phyloP scores from a whole-genome alignment of 2,888 invertebrate genomes.

The Molorchus minor region DNA sequence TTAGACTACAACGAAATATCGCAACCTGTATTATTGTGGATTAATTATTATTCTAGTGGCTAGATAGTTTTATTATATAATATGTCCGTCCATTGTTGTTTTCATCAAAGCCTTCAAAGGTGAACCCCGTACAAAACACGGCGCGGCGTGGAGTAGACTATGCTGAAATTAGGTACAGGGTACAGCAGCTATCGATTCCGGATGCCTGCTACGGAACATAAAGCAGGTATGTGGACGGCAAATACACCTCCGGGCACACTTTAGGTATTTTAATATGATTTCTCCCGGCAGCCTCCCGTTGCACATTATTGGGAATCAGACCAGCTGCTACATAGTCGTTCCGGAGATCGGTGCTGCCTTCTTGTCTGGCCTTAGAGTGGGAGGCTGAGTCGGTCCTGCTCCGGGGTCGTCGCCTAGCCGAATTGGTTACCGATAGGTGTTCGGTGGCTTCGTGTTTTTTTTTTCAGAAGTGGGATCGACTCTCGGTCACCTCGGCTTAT shows the following conservation, averaged over 20 bases:
- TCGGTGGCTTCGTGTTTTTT: slow-evolving; percentile 52
- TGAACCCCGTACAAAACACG: slow-evolving; percentile 6
- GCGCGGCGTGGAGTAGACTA: too few relatives aligned
- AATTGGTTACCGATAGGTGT: slow-evolving; percentile 57
- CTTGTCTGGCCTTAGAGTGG: slow-evolving; percentile 38
- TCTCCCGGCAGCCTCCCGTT: slow-evolving; percentile 55
- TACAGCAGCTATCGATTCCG: slow-evolving; percentile 40
- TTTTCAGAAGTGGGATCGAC: slow-evolving; percentile 51
- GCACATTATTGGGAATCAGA: slow-evolving; percentile 63
- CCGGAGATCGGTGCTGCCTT: slow-evolving; percentile 31
- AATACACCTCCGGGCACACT: slow-evolving; percentile 60
- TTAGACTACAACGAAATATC: too few relatives aligned
- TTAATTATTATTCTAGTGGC: too few relatives aligned
- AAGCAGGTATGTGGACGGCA: slow-evolving; percentile 58
- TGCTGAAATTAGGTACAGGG: slow-evolving; percentile 25
- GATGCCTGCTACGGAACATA: slow-evolving; percentile 50
- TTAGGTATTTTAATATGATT: slow-evolving; percentile 62
- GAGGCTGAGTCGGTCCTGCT: slow-evolving; percentile 22
- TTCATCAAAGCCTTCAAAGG: slow-evolving; percentile 5
- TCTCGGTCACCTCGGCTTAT: slow-evolving; percentile 43
- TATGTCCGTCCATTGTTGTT: too few relatives aligned
- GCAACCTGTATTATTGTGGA: too few relatives aligned
- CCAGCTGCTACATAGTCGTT: slow-evolving; percentile 60
- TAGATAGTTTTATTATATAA: too few relatives aligned
- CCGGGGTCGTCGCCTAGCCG: slow-evolving; percentile 46